phyloP scores from a whole-genome alignment of 2,797 vertebrate species.

The Sphaeramia orbicularis region DNA sequence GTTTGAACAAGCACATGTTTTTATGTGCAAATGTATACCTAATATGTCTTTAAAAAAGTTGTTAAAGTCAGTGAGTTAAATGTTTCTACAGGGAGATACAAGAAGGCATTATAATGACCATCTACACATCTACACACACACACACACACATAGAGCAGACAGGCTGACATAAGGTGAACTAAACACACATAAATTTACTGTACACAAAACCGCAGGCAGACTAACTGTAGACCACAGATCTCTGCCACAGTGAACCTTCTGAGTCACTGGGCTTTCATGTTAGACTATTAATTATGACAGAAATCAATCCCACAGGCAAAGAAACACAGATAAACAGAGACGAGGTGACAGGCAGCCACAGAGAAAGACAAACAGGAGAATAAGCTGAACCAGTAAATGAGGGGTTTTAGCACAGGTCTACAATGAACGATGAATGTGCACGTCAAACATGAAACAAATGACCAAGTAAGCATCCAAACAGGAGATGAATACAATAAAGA shows the following conservation, averaged over 20 bases:
- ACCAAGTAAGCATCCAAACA: slow-evolving; percentile 17
- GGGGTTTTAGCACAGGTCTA: slow-evolving; percentile 6
- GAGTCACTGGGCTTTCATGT: slow-evolving; percentile 26
- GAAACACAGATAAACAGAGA: slow-evolving; percentile 15
- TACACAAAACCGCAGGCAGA: slow-evolving; percentile 25
- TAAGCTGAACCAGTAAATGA: slow-evolving; percentile 8
- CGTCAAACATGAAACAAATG: slow-evolving; percentile 16
- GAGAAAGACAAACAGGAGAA: slow-evolving; percentile 23
- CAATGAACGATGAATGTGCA: slow-evolving; percentile 18
- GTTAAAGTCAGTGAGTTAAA: slow-evolving; percentile 13
- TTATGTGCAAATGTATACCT: not conserved
- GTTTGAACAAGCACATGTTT: not conserved
- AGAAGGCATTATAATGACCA: not conserved
- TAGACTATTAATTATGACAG: slow-evolving; percentile 40
- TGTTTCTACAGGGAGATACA: slow-evolving; percentile 3
- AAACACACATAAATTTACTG: not conserved
- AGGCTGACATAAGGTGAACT: not conserved
- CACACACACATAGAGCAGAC: not conserved
- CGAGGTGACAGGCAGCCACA: slow-evolving; percentile 21
- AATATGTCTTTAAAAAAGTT: not conserved
- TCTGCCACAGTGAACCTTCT: slow-evolving; percentile 1
- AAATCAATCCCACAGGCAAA: slow-evolving; percentile 30
- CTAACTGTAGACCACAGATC: not conserved
- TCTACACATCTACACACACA: not conserved
- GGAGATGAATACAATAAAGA: slow-evolving; percentile 25